Conservation (phyloP, 2,888 invertebrate genomes). For the Elysia crispata region DNA sequence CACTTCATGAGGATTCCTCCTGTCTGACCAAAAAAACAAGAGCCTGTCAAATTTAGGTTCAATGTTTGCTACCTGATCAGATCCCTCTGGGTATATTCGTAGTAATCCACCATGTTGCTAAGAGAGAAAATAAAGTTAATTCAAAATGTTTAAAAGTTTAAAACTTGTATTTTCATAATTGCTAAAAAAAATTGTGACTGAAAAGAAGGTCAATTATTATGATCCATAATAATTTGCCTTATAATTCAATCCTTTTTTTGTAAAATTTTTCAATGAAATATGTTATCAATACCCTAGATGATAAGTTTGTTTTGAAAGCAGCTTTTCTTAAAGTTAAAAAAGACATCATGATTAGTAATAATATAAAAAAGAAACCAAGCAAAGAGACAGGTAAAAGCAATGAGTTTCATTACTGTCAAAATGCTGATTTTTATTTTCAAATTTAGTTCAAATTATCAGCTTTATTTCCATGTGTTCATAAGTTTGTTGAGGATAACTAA, state of each 20-base stretch:
- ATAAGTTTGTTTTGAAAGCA: no score
- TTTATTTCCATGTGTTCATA: no score
- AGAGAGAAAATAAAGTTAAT: conserved; percentile 24
- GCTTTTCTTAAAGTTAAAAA: no score
- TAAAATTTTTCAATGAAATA: background rate
- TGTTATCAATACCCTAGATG: no score
- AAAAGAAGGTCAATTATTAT: no score
- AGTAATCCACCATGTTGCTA: conserved; percentile 87
- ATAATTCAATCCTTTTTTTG: background rate
- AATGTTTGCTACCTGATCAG: conserved; percentile 90
- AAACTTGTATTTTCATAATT: background rate
- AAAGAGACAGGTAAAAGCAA: no score
- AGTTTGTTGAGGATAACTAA: no score
- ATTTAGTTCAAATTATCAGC: no score
- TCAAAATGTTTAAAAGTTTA: background rate
- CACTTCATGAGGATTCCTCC: conserved; percentile 97
- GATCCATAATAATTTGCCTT: no score
- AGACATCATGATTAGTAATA: no score
- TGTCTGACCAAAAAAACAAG: conserved; percentile 98
- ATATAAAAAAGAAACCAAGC: no score
- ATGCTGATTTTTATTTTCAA: conserved; percentile 88
- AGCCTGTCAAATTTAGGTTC: conserved; percentile 95
- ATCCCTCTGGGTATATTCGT: conserved; percentile 90
- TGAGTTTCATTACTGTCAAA: no score
- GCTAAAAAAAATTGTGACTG: background rate